These are phyloP conservation scores for Drosophila malerkotliana DNA, from an alignment of 1,140 invertebrate genomes.

Conservation along the genomic window DNA sequence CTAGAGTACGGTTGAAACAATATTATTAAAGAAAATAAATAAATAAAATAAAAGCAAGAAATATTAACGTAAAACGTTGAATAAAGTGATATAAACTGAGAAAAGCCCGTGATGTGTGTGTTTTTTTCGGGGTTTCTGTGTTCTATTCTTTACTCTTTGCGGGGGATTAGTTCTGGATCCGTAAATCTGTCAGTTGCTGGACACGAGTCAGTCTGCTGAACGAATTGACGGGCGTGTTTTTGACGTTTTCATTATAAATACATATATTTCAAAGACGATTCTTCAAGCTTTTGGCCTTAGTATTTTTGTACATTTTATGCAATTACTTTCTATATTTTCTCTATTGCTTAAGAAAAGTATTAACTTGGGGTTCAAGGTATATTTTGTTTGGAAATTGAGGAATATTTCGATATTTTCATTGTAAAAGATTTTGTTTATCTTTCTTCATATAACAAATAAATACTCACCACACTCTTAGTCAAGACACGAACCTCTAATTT, in stretches of 20 bases:
- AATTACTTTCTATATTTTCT: not conserved
- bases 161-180: slow-evolving; percentile 38
- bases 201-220: slow-evolving; percentile 34
- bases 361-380: not conserved
- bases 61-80: slow-evolving; percentile 74
- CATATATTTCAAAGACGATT: not conserved
- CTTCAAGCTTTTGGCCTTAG: not conserved
- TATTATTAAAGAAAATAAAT: slow-evolving; percentile 47
- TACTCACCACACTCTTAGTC: not conserved
- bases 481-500: not conserved
- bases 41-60: slow-evolving; percentile 18
- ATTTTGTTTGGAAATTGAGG: not conserved
- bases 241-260: slow-evolving; percentile 29
- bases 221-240: slow-evolving; percentile 27
- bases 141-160: slow-evolving; percentile 24
- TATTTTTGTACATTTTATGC: slow-evolving; percentile 1
- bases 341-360: not conserved
- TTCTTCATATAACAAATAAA: not conserved
- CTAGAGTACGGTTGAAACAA: slow-evolving; percentile 33
- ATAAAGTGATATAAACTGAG: slow-evolving; percentile 73
- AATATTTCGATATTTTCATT: not conserved
- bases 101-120: not conserved
- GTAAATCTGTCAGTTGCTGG: slow-evolving; percentile 38
- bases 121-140: slow-evolving; percentile 3
- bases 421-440: no score